These are phyloP conservation scores for Calonectris borealis DNA, from an alignment of 2,113 vertebrate species.

Conservation along the genomic window DNA sequence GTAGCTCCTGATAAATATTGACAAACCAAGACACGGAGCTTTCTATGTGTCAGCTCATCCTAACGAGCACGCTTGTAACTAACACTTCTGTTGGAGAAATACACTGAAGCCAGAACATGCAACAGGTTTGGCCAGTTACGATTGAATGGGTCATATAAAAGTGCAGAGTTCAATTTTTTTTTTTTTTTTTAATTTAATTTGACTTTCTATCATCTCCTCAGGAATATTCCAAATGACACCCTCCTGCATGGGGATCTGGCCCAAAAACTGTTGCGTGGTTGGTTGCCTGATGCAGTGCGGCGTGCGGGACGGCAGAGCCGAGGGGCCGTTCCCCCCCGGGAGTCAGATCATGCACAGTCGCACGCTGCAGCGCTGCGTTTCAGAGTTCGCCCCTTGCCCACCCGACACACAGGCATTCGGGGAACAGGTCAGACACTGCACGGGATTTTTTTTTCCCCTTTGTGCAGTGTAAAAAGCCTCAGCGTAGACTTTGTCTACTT, in stretches of 20 bases:
- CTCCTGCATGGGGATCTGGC: background rate
- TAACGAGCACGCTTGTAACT: background rate
- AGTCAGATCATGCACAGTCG: too few species aligned
- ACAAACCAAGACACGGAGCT: background rate
- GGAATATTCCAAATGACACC: too few species aligned
- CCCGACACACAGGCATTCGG: rapidly evolving
- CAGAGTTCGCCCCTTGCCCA: background rate
- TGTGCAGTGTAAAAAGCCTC: background rate
- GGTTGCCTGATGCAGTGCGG: too few species aligned
- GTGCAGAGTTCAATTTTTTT: background rate
- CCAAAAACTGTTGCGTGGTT: rapidly evolving
- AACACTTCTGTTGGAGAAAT: background rate
- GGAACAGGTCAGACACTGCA: too few species aligned
- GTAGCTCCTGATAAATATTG: background rate
- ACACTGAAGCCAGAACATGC: background rate
- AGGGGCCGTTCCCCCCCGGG: background rate
- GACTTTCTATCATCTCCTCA: background rate
- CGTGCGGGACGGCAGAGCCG: rapidly evolving
- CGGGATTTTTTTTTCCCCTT: too few species aligned
- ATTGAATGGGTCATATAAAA: background rate
- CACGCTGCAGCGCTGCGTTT: background rate
- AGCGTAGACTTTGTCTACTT: background rate
- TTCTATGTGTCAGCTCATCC: background rate
- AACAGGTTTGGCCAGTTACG: background rate
- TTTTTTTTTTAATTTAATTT: background rate